Evolutionary conservation across 2,797 vertebrate species (phyloP).

Genomic region (Mormyrus hasselquistii): DNA sequence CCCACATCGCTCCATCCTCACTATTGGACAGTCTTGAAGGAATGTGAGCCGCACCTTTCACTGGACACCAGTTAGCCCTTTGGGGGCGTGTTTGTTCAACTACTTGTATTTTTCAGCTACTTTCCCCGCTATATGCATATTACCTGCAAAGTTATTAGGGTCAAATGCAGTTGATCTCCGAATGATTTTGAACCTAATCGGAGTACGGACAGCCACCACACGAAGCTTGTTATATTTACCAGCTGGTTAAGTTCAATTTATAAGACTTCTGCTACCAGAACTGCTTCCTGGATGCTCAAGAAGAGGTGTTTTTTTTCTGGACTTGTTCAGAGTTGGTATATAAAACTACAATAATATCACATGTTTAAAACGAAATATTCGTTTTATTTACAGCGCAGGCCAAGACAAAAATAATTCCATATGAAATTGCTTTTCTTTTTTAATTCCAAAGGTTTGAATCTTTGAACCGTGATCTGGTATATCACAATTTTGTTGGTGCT

Average conservation of each 20-base stretch:
- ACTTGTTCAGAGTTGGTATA: neutral
- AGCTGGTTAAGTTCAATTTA: neutral
- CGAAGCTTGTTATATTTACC: neutral
- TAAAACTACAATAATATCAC: neutral
- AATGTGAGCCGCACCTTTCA: neutral
- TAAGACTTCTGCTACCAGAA: neutral
- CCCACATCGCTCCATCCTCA: neutral
- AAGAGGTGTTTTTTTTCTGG: neutral
- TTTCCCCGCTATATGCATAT: neutral
- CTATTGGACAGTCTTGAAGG: neutral
- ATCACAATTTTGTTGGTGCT: neutral
- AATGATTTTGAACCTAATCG: neutral
- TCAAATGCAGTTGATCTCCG: neutral
- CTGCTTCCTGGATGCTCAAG: neutral
- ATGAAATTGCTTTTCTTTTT: neutral
- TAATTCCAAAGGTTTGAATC: neutral
- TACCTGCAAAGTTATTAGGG: neutral
- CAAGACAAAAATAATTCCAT: neutral
- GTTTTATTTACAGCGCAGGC: neutral
- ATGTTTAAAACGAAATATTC: neutral
- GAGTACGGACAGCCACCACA: neutral
- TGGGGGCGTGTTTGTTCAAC: neutral
- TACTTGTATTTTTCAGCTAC: neutral
- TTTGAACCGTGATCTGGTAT: neutral
- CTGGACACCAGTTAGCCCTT: neutral